A percentile compares a stretch with the other conserved stretches of the same genome.
phyloP scores from a whole-genome alignment of 2,113 vertebrate genomes.

The Oreotrochilus melanogaster region DNA sequence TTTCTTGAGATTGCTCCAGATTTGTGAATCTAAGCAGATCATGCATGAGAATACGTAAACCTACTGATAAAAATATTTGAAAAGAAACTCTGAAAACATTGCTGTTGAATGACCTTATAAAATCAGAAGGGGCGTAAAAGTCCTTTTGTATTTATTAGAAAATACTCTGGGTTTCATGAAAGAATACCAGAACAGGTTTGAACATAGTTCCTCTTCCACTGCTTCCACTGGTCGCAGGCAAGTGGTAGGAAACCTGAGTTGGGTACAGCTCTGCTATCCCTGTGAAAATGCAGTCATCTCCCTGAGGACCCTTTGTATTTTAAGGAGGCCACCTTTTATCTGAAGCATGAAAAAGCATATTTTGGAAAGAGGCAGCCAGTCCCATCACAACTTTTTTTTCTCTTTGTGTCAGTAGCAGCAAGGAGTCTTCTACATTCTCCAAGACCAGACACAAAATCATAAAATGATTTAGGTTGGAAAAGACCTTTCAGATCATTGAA shows the following conservation, averaged over 20 bases:
- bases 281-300: background rate
- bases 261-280: background rate
- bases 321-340: background rate
- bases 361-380: background rate
- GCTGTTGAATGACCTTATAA: background rate
- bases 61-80: background rate
- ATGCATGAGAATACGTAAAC: background rate
- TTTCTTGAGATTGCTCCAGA: background rate
- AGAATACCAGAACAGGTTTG: background rate
- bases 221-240: background rate
- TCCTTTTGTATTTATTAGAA: background rate
- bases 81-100: background rate
- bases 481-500: background rate
- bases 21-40: background rate
- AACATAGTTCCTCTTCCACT: background rate
- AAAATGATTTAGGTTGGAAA: background rate
- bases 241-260: background rate
- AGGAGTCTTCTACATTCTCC: background rate
- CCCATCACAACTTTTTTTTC: background rate
- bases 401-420: background rate
- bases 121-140: background rate
- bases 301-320: background rate
- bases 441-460: background rate
- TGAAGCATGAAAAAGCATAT: rapidly evolving
- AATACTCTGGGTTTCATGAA: background rate